Evolutionary conservation across 1,140 invertebrate genomes (phyloP).

Genomic region (Wasmannia auropunctata): DNA sequence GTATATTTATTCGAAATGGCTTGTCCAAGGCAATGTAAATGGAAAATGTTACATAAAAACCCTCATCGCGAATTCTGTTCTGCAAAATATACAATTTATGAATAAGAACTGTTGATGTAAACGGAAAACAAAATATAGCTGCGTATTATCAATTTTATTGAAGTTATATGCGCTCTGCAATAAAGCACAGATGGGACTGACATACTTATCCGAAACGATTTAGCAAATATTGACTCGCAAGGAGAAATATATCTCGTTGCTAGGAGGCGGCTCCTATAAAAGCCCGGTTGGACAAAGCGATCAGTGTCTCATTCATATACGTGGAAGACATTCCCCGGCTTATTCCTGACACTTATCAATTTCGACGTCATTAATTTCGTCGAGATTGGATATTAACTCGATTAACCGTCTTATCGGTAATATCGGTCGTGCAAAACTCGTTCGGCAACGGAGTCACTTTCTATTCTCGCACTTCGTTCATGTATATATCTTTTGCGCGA

Average conservation of each 20-base stretch:
- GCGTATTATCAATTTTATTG: conserved; percentile 28
- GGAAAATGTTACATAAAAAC: conserved; percentile 36
- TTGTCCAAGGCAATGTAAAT: not conserved
- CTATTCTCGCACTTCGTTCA: conserved; percentile 10
- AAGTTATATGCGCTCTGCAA: not conserved
- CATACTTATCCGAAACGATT: conserved; percentile 37
- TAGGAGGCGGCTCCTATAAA: not conserved
- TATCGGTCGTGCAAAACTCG: conserved; percentile 26
- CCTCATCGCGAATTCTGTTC: not conserved
- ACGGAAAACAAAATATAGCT: conserved; percentile 11
- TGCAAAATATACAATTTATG: conserved; percentile 8
- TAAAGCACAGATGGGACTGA: conserved; percentile 2
- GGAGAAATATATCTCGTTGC: conserved; percentile 4
- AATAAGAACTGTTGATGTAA: conserved; percentile 24
- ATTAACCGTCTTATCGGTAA: conserved; percentile 37
- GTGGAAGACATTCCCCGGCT: not conserved
- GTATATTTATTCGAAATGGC: not conserved
- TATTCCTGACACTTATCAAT: conserved; percentile 30
- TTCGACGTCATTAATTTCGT: conserved; percentile 23
- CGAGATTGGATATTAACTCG: conserved; percentile 43
- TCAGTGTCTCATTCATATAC: conserved; percentile 22
- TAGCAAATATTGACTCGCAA: conserved; percentile 39
- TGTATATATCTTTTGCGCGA: not conserved
- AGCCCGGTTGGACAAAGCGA: conserved; percentile 7
- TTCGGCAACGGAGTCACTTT: conserved; percentile 20